Conservation (phyloP, 1,140 invertebrate species). For the Goniozus legneri region DNA sequence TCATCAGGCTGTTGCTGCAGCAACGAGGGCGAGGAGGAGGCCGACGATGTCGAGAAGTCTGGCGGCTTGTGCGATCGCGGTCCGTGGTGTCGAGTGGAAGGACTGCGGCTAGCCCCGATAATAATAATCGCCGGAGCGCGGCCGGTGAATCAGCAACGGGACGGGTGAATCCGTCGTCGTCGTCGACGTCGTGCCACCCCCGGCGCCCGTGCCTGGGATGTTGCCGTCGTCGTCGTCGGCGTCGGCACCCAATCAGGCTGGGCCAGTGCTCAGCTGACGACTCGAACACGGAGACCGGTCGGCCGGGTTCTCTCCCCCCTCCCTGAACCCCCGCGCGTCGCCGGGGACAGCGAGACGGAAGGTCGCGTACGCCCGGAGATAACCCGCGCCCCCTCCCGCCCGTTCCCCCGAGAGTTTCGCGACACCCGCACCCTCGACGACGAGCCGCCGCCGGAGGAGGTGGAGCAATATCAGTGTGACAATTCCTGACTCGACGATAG, state of each 20-base stretch:
- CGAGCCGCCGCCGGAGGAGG: not conserved
- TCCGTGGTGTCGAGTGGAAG: constrained; percentile 34
- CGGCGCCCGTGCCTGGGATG: not conserved
- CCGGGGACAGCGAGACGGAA: too few relatives aligned
- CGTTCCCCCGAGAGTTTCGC: not conserved
- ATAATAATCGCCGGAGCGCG: not conserved
- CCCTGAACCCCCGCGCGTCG: too few relatives aligned
- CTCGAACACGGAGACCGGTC: not conserved
- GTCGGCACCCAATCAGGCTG: not conserved
- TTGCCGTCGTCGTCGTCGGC: not conserved
- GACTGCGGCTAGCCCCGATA: constrained; percentile 52
- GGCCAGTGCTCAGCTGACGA: not conserved
- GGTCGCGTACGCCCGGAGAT: too few relatives aligned
- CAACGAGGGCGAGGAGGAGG: constrained; percentile 45
- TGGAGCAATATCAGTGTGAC: not conserved
- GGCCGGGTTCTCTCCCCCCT: too few relatives aligned
- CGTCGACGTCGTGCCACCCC: constrained; percentile 5
- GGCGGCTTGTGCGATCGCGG: constrained; percentile 20
- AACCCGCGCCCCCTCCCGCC: not conserved
- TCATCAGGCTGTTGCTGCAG: constrained; percentile 29
- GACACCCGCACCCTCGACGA: not conserved
- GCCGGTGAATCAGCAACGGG: not conserved
- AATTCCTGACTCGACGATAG: not conserved
- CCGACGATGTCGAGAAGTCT: constrained; percentile 51
- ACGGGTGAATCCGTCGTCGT: not conserved